These are phyloP conservation scores for Psettodes erumei DNA, from an alignment of 2,113 vertebrate species.

Conservation along the genomic window DNA sequence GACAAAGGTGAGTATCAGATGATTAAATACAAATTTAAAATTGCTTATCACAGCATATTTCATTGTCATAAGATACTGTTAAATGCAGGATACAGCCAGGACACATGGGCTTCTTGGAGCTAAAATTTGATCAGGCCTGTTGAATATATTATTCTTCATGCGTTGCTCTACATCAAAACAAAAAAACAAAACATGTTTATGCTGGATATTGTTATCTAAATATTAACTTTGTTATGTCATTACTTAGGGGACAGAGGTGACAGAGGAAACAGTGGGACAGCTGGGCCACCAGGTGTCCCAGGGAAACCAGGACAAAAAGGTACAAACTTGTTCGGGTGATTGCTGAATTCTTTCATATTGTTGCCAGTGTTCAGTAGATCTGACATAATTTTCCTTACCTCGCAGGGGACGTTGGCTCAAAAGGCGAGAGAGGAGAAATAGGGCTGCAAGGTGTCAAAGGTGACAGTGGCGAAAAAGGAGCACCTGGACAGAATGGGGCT, in stretches of 20 bases:
- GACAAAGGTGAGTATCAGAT: constrained; percentile 84
- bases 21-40: background rate
- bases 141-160: background rate
- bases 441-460: constrained; percentile 88
- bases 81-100: background rate
- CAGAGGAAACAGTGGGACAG: constrained; percentile 85
- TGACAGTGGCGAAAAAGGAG: constrained; percentile 87
- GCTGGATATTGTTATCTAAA: constrained; percentile 5
- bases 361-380: background rate
- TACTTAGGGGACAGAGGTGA: constrained; percentile 91
- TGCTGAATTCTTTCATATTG: background rate
- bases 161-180: too few species aligned
- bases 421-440: constrained; percentile 88
- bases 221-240: background rate
- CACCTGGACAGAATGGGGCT: constrained; percentile 87
- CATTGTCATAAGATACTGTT: background rate
- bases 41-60: background rate
- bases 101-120: background rate
- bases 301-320: constrained; percentile 93
- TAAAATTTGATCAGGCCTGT: too few species aligned
- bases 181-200: too few species aligned
- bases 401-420: constrained; percentile 89
- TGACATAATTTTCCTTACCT: constrained; percentile 17
- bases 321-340: constrained; percentile 44
- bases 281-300: constrained; percentile 86